Evolutionary conservation across 2,113 vertebrate genomes (phyloP), one percentile per base, ranked within the genome.

Genomic region (Lampris megalopsis): DNA sequence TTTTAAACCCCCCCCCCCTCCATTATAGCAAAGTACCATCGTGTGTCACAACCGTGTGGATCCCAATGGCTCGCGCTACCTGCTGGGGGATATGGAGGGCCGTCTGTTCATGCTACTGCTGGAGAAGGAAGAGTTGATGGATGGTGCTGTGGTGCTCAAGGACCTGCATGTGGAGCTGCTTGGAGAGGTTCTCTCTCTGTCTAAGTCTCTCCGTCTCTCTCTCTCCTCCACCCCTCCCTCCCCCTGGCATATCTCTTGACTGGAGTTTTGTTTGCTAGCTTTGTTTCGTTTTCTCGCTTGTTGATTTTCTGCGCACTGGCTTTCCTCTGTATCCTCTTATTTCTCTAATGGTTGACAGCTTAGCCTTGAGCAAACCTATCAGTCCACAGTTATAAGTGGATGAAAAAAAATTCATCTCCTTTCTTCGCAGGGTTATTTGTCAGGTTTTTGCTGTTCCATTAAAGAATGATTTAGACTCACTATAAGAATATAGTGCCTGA

Each of bases 71-170:
- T 99, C 98, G 0, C 95, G 98, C 1, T 99, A 99, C 75, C 86
- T 99, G 81, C 92, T 99, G 87, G 98, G 98, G 0, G 98, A 99
- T 91, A 99, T 99, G 97, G 98, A 99, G 79, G 98, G 98, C 0
- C 93, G 97, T 0, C 96, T 99, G 43, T 99, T 99, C 90, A 99
- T 99, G 98, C 93, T 99, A 79, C 95, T 99, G 3, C 78, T 99
- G 92, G 98, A 99, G 93, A 99, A 98, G 83, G 98, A 99, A 87
- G 98, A 99, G 36, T 96, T 98, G 85, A 99, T 99, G 96, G 98
- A 99, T 0, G 98, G 98, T 40, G 95, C 95, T 0, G 95, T 99
- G 89, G 96, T 95, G 36, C 91, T 98, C 71, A 99, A 98, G 92
- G 98, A 99, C 73, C 93, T 99, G 72, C 95, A 97, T 0, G 98